Percentiles rank a stretch among this genome's conserved stretches.
Conservation (phyloP, 2,888 invertebrate species). For the Eupsilia transversa region DNA sequence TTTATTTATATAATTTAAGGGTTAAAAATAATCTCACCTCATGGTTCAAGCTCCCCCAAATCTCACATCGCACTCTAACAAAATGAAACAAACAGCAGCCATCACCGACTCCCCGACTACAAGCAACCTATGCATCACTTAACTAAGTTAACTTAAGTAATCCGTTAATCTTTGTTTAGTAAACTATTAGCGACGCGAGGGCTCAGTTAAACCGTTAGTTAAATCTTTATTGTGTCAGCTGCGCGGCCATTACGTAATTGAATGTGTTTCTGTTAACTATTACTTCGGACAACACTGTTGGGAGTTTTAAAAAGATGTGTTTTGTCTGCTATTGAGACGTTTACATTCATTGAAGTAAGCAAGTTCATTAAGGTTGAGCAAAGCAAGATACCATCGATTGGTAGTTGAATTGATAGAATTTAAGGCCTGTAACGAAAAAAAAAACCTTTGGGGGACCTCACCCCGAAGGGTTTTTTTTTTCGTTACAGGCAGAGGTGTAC, state of each 20-base stretch:
- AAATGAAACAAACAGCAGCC: no score
- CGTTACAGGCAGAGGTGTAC: no score
- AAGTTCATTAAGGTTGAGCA: neutral
- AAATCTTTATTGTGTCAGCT: constrained; percentile 63
- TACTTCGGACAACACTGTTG: neutral
- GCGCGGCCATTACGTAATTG: constrained; percentile 62
- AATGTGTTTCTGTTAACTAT: constrained; percentile 30
- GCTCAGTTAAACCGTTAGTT: constrained; percentile 61
- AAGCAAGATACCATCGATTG: neutral
- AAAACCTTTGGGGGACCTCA: no score
- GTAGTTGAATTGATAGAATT: neutral
- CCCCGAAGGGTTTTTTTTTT: no score
- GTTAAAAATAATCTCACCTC: no score
- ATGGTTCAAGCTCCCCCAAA: neutral
- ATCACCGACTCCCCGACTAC: constrained; percentile 50
- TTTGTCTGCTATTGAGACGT: neutral
- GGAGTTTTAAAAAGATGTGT: neutral
- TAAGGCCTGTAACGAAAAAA: no score
- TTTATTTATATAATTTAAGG: no score
- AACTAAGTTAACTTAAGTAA: constrained; percentile 71
- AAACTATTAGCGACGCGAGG: constrained; percentile 73
- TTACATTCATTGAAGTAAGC: neutral
- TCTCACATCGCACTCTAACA: no score
- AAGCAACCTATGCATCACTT: constrained; percentile 67
- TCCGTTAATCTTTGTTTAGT: constrained; percentile 77